Evolutionary conservation across 2,888 invertebrate genomes (phyloP), one percentile per base, ranked within the genome.

Genomic region (Allacma fusca): DNA sequence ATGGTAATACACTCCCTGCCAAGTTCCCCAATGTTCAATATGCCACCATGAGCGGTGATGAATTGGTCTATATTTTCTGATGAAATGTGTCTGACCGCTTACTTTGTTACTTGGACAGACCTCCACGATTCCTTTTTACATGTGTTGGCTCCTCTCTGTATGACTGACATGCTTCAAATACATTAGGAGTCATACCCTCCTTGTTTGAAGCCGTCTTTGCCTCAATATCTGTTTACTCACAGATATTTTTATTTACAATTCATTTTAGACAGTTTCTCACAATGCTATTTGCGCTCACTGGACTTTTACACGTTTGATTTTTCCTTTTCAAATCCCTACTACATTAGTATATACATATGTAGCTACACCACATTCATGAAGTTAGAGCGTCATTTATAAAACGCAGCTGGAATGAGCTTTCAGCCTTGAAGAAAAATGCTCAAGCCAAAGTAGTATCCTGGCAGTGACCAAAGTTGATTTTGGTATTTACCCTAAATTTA

Each of bases 11-110:
- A 9, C 67, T 29, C 16, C n/a, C 34, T 29, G 7, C 13, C 2
- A 28, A 1, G 16, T 21, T 26, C 7, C 57, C n/a, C 1, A 13
- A 28, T 73, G 57, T 57, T 13, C 5, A 24, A 13, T n/a, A 34
- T 67, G 69, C 44, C 70, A 29, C 73, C 72, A 65, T 73, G 67
- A 50, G 64, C 23, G 70, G 62, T 77, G 81, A 80, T 81, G 78
- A 81, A 81, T 81, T 81, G 81, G 77, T 43, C 65, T 75, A 24
- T 75, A 79, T 79, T 78, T 79, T 80, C 80, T 79, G 83, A 76
- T 82, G 83, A 83, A 81, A 83, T 82, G 83, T 81, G 79, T 80
- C 79, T 81, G 82, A 82, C 82, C 83, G 79, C 82, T 83, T 80
- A 82, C 75, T 82, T 81, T 81, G 81, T 81, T 79, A 74, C 74